Base-by-base conservation (phyloP, 2,113 vertebrate genomes). In the Columbina picui region DNA sequence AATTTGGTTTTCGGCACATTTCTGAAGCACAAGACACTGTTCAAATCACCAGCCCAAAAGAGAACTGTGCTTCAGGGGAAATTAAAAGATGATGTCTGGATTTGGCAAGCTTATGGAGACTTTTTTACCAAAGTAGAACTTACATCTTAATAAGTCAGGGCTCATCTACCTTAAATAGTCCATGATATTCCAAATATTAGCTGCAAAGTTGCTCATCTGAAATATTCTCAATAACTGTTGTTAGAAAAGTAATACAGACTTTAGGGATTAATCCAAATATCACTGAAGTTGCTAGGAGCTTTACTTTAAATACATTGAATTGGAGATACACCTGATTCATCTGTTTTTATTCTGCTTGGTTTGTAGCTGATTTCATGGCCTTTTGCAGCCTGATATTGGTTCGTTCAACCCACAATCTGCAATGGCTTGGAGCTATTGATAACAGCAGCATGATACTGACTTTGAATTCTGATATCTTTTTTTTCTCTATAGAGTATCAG, bases 131-230 rank as follows among this genome's bases (percentile, higher is more conserved):
- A 43, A 79, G 60, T 59, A 78, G 52, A 93, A 87, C 39, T 94
- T 74, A 82, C 34, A 73, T 82, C 73, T 84, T 84, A 87, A 75
- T 94, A 41, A 68, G 80, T 87, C 69, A 94, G 74, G 93, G 94
- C 84, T 96, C 89, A 91, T 94, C 83, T 96, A 60, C 47, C 52
- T 94, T 82, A 81, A 95, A 93, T 60, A 94, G 69, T 38, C 93
- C 77, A 52, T 92, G 61, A 82, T 94, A 89, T 75, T 87, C 80
- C 69, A 94, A 87, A 91, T 84, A 78, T 63, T 89, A 78, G 3
- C 2, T 74, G 90, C 76, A 84, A 45, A 93, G 29, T 32, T 77
- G 22, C 32, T 94, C 25, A 63, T 69, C 63, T 94, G 93, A 86
- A 93, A 87, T 94, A 86, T 67, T 77, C 71, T 86, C 71, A 59